Evolutionary conservation across 2,113 vertebrate species (phyloP).

Genomic region (Motacilla tschutschensis): DNA sequence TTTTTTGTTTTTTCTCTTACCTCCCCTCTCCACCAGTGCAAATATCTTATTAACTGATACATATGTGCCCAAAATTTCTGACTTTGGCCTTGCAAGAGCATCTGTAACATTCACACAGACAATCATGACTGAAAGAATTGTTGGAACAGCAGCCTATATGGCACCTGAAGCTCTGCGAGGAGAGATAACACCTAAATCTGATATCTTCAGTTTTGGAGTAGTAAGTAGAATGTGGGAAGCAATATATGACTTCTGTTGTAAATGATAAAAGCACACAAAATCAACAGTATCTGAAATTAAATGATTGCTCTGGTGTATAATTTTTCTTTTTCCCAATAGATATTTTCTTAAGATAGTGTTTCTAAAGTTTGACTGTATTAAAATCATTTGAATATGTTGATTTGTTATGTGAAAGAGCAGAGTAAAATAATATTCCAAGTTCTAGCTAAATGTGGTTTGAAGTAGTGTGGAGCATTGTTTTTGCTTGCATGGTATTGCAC

Average conservation of each 20-base stretch:
- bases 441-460: not conserved
- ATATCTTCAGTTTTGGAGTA: slow-evolving; percentile 95
- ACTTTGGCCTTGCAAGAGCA: slow-evolving; percentile 92
- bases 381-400: not conserved
- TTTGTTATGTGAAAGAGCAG: not conserved
- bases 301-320: not conserved
- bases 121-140: slow-evolving; percentile 88
- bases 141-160: slow-evolving; percentile 96
- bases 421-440: not conserved
- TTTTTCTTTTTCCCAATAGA: not conserved
- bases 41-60: slow-evolving; percentile 89
- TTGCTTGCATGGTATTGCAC: not conserved
- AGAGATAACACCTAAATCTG: slow-evolving; percentile 91
- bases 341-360: not conserved
- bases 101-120: slow-evolving; percentile 82
- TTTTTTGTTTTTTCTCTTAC: not conserved
- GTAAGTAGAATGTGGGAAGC: slow-evolving; percentile 67
- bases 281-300: not conserved
- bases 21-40: slow-evolving; percentile 67
- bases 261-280: not conserved
- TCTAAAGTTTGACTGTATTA: not conserved
- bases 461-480: not conserved
- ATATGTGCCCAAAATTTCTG: slow-evolving; percentile 88
- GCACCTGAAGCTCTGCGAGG: slow-evolving; percentile 92
- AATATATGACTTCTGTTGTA: not conserved